Conservation (phyloP, 2,113 vertebrate genomes). For the Smithornis capensis region DNA sequence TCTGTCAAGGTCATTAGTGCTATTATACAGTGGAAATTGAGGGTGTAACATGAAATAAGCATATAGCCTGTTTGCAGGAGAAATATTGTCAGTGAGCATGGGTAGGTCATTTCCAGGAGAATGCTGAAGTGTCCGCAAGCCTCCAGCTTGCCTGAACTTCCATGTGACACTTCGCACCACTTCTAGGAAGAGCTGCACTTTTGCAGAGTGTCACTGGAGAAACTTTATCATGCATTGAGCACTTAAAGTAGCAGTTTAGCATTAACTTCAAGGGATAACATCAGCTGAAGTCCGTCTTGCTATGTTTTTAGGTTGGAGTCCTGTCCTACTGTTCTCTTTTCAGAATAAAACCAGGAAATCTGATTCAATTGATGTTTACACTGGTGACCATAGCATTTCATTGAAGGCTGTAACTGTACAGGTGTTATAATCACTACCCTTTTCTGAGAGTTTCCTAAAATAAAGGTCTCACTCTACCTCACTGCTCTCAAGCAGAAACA, state of each 20-base stretch:
- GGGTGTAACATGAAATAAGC: neutral
- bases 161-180: neutral
- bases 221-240: neutral
- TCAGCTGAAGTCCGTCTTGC: neutral
- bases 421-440: neutral
- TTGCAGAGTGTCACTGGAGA: neutral
- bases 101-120: neutral
- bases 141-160: neutral
- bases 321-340: neutral
- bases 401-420: neutral
- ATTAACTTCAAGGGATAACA: neutral
- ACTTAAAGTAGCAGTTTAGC: neutral
- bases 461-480: neutral
- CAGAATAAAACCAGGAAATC: neutral
- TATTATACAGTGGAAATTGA: constrained; percentile 17
- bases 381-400: neutral
- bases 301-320: neutral
- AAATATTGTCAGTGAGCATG: neutral
- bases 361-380: neutral
- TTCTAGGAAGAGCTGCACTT: neutral
- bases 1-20: constrained; percentile 54
- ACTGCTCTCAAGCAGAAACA: neutral
- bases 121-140: neutral
- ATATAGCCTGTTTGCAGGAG: neutral
- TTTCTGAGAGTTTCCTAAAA: neutral